Evolutionary conservation across 2,888 invertebrate species (phyloP).

Genomic region (Baronia brevicornis): DNA sequence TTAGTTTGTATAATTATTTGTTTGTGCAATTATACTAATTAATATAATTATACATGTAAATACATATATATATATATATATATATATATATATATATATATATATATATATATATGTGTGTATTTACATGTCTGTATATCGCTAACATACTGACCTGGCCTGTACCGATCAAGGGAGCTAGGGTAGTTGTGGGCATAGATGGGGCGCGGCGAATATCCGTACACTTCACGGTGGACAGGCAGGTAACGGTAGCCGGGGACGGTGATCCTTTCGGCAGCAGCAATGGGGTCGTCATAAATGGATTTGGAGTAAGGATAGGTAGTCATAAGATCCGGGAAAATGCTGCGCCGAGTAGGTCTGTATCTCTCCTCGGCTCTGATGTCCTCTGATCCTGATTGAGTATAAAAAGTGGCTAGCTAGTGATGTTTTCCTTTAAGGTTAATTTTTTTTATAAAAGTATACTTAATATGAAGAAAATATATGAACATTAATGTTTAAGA

Average conservation of each 20-base stretch:
- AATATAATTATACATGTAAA: too few relatives aligned
- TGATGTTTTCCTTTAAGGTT: too few relatives aligned
- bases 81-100: too few relatives aligned
- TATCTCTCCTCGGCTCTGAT: constrained; percentile 91
- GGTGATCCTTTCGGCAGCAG: constrained; percentile 88
- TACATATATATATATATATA: too few relatives aligned
- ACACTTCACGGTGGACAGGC: constrained; percentile 92
- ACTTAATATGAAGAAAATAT: background rate
- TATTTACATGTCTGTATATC: too few relatives aligned
- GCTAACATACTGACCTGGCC: constrained; percentile 94
- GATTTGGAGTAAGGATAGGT: constrained; percentile 88
- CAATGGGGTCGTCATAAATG: constrained; percentile 89
- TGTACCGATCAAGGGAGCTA: constrained; percentile 82
- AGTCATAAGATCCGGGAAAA: constrained; percentile 83
- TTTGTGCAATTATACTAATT: too few relatives aligned
- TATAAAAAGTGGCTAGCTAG: too few relatives aligned
- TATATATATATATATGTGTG: too few relatives aligned
- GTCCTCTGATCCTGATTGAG: constrained; percentile 92
- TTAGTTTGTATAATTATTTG: too few relatives aligned
- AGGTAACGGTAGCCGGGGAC: constrained; percentile 93
- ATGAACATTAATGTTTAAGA: too few relatives aligned
- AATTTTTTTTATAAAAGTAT: background rate
- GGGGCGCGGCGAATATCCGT: constrained; percentile 91
- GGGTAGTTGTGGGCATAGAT: constrained; percentile 92
- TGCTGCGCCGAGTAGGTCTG: constrained; percentile 81